Percentiles rank a stretch among this genome's conserved stretches.
Evolutionary conservation across 2,888 invertebrate genomes (phyloP).

Genomic region (Halocaridina rubra): DNA sequence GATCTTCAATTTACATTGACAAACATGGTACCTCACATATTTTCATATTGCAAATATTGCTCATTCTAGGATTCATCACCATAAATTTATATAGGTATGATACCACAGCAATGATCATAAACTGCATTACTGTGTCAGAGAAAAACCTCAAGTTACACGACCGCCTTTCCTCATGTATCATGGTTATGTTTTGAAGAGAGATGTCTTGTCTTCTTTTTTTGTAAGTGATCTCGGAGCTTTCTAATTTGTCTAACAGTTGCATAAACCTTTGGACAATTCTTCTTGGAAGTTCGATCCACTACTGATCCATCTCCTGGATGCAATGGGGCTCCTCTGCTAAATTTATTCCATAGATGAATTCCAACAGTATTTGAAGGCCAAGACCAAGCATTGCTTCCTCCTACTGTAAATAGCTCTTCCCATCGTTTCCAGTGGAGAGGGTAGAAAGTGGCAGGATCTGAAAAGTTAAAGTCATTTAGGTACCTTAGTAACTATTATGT

Average conservation of each 20-base stretch:
- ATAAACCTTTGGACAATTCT: slow-evolving; percentile 31
- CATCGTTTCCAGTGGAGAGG: slow-evolving; percentile 32
- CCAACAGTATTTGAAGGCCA: slow-evolving; percentile 13
- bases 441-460: slow-evolving; percentile 29
- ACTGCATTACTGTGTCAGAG: no score
- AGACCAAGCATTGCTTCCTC: neutral
- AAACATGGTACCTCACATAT: no score
- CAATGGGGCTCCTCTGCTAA: slow-evolving; percentile 7
- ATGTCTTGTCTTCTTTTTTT: neutral
- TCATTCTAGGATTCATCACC: no score
- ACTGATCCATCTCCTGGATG: slow-evolving; percentile 27
- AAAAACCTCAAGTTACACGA: no score
- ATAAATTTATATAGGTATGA: neutral
- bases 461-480: no score
- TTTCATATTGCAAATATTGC: no score
- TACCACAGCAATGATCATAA: no score
- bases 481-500: no score
- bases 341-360: slow-evolving; percentile 33
- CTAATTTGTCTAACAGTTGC: neutral
- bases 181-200: neutral
- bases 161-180: no score
- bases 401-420: slow-evolving; percentile 10
- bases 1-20: no score
- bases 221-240: neutral
- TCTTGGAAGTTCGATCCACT: neutral